Base-by-base conservation (phyloP, 2,888 invertebrate genomes). In the Hypolimnas misippus region DNA sequence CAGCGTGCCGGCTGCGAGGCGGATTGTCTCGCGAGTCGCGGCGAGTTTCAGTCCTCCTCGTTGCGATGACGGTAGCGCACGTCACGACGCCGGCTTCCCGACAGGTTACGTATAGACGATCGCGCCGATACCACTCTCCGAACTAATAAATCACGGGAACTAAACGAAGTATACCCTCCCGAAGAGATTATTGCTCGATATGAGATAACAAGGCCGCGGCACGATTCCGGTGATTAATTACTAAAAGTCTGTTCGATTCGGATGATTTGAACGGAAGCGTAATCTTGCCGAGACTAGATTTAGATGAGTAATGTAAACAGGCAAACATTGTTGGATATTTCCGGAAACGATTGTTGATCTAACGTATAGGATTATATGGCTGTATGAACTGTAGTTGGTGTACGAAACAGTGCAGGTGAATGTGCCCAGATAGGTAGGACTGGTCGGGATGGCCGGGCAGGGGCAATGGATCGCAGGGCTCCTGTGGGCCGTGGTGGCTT, bases 111-210 rank as follows among this genome's bases (percentile, higher is more conserved):
- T 78, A 77, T 74, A 83, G 77, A 84, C 83, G 82, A 85, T 88
- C 88, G 90, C 82, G 79, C 74, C 82, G 76, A 76, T 81, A 86
- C 78, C 84, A 79, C 80, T 84, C 81, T 78, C 71, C 75, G 75
- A 86, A 87, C 86, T 83, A 86, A 86, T 90, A 89, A 89, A 87
- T 88, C 85, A 86, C 76, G 76, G 78, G 77, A 78, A 73, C 73
- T 78, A 76, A 80, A 83, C 79, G 77, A 84, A 88, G 80, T 83
- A 83, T 83, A 82, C 79, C 82, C 83, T 82, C 81, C 81, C 81
- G 78, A 84, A 84, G 82, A 84, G 86, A 88, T 87, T 83, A 86
- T 82, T 83, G 83, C 79, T 84, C 78, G 83, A 86, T 83, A 87
- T 83, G 81, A 87, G 88, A 87, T 88, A 87, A 84, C 82, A 78